These are phyloP conservation scores for Onychomys arenicola DNA, from an alignment of 2,797 vertebrate species.

Conservation along the genomic window DNA sequence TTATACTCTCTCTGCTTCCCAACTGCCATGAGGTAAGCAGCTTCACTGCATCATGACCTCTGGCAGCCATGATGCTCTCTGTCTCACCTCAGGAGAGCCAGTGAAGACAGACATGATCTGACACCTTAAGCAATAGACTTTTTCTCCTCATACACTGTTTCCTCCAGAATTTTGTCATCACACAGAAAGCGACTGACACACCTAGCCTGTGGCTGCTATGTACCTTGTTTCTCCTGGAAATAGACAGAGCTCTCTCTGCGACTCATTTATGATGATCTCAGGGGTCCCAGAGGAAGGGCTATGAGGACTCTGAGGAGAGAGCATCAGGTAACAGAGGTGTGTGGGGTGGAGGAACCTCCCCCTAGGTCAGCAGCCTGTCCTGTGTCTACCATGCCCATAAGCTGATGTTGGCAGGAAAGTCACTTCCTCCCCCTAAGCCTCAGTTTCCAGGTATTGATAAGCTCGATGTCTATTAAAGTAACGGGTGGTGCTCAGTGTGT, in stretches of 20 bases:
- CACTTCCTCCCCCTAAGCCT: neutral
- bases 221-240: too few species aligned
- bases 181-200: neutral
- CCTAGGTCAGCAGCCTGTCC: neutral
- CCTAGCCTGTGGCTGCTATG: neutral
- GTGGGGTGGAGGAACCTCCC: neutral
- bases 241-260: neutral
- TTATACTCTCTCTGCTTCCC: neutral
- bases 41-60: neutral
- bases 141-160: neutral
- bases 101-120: neutral
- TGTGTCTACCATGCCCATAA: neutral
- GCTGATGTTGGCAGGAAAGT: neutral
- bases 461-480: rapidly evolving
- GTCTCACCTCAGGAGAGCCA: neutral
- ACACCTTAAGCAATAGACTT: neutral
- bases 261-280: neutral
- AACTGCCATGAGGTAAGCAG: neutral
- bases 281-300: neutral
- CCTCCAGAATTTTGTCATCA: neutral
- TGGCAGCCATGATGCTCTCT: neutral
- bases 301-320: neutral
- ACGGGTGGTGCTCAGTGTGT: rapidly evolving
- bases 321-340: neutral
- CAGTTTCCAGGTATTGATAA: neutral